Base-by-base conservation (phyloP, 2,888 invertebrate species). In the Callimorpha dominula region DNA sequence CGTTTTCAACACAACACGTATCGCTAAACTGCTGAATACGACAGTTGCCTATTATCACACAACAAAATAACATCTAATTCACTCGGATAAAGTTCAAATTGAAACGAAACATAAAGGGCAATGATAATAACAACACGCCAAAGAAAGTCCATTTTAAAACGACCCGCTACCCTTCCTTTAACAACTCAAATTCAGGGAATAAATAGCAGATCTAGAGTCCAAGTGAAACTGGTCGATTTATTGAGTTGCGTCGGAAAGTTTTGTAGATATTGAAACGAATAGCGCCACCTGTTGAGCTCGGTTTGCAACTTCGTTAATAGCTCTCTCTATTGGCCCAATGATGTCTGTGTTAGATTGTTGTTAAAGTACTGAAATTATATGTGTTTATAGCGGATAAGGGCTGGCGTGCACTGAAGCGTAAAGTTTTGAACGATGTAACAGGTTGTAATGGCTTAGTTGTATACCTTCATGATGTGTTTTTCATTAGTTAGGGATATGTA, bases 251-350 rank as follows among this genome's bases (percentile, higher is more conserved):
- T 91, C 91, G 90, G 92, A 92, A 95, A 95, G 92, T 95, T 95
- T 94, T 92, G 94, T 91, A 92, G 94, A 93, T 95, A 95, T 95
- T 95, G 95, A 95, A 95, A 95, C 92, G 94, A 94, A 94, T 94
- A 90, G 92, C 90, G 90, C 91, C 94, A 95, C 95, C 94, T 95
- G 95, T 95, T 95, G 95, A 91, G 84, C 87, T 84, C 88, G 85
- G 88, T 89, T 90, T 88, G 91, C 90, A 93, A 94, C 91, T 94
- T 93, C 86, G 92, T 91, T 95, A 95, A 95, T 94, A 90, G 93
- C 86, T 85, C 87, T 88, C 76, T 87, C 90, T 89, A 89, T 91
- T 91, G 88, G 87, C 77, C 78, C 86, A 88, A 90, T 89, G 87
- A 88, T 88, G 86, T 86, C 88, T 86, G 81, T 81, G 80, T 86